These are phyloP conservation scores for Turritopsis rubra DNA, from an alignment of 30 jellyfish, hydroid and myxozoan genomes.

Conservation along the genomic window DNA sequence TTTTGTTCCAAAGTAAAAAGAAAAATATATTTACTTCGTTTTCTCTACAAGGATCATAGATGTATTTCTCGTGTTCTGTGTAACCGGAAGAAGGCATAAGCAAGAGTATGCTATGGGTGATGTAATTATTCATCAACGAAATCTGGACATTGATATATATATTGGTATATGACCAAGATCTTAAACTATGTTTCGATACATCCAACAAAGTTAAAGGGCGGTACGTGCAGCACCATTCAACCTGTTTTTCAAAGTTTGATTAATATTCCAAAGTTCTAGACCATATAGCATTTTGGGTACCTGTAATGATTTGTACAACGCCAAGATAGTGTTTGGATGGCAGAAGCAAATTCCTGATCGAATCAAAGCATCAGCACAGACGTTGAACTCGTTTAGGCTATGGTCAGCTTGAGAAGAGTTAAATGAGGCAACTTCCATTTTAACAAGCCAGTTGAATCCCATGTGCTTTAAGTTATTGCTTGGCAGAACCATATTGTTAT, in stretches of 20 bases:
- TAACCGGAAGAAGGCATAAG: no score
- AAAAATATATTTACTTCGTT: no score
- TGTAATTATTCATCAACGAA: no score
- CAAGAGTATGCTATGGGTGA: no score
- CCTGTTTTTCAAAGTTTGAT: neutral
- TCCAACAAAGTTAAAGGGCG: neutral
- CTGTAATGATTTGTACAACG: neutral
- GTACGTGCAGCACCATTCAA: neutral
- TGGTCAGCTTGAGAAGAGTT: conserved; percentile 2
- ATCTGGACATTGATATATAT: neutral
- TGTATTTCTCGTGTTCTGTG: no score
- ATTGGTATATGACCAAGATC: neutral
- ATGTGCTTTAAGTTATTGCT: conserved; percentile 10
- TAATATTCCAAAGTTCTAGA: neutral
- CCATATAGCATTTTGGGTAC: neutral
- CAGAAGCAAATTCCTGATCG: neutral
- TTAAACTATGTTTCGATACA: neutral
- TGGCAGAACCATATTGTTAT: neutral
- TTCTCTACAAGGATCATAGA: no score
- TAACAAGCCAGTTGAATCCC: neutral
- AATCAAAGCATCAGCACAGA: neutral
- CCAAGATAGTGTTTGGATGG: neutral
- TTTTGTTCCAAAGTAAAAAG: no score
- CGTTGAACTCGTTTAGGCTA: neutral
- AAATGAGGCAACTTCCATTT: neutral